Conservation (phyloP, 2,888 invertebrate genomes). For the Lepas anatifera region DNA sequence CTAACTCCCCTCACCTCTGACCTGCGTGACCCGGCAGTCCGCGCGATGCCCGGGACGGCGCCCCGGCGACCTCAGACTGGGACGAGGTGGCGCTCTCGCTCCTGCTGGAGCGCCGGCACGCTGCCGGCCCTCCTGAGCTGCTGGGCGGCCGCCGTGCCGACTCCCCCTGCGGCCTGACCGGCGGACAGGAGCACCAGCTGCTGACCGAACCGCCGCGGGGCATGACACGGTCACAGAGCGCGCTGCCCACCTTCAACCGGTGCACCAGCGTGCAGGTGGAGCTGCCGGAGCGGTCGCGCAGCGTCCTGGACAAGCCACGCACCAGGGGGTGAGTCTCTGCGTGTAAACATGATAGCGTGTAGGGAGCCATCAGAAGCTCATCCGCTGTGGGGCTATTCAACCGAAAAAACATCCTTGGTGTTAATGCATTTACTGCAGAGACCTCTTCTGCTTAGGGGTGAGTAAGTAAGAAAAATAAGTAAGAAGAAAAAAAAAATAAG, state of each 20-base stretch:
- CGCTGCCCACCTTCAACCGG: background rate
- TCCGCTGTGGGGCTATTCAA: too few relatives aligned
- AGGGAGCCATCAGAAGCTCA: too few relatives aligned
- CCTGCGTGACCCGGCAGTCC: too few relatives aligned
- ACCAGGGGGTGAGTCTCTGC: background rate
- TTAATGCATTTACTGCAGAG: too few relatives aligned
- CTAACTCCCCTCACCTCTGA: too few relatives aligned
- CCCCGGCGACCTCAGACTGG: background rate
- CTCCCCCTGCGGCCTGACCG: background rate
- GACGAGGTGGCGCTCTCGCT: background rate
- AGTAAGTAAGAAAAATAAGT: too few relatives aligned
- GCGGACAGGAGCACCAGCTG: background rate
- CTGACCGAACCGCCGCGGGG: background rate
- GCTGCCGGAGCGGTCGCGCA: background rate
- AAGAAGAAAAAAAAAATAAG: too few relatives aligned
- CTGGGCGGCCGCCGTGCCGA: background rate
- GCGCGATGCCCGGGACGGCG: background rate
- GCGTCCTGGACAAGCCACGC: background rate
- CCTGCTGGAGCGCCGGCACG: background rate
- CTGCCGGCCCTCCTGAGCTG: background rate
- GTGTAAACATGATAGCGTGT: too few relatives aligned
- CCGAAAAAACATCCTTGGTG: too few relatives aligned
- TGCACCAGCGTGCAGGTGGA: background rate
- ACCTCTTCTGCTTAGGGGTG: too few relatives aligned
- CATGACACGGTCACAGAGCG: constrained; percentile 1